These are phyloP conservation scores for Drosophila neoperkinsi DNA, from an alignment of 2,888 invertebrate species.

Conservation along the genomic window DNA sequence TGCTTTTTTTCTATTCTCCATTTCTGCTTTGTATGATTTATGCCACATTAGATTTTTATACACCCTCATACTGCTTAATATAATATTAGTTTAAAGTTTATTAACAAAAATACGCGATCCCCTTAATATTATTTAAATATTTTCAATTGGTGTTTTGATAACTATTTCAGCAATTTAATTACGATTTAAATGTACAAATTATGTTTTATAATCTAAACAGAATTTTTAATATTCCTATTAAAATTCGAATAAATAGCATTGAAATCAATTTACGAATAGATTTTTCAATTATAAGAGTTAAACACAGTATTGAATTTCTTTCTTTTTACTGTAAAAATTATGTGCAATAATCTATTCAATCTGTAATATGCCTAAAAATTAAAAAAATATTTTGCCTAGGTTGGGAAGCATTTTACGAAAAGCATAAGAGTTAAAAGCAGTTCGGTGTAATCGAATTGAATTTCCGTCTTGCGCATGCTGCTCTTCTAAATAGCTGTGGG, in stretches of 20 bases:
- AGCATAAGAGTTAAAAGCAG: not conserved
- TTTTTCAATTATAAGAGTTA: too few species aligned
- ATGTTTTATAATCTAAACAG: not conserved
- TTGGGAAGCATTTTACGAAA: not conserved
- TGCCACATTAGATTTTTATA: conserved; percentile 20
- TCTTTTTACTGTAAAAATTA: not conserved
- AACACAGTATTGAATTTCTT: too few species aligned
- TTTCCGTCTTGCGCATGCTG: conserved; percentile 2
- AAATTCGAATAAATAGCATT: not conserved
- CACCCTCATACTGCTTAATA: conserved; percentile 17
- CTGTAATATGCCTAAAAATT: not conserved
- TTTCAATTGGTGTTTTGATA: not conserved
- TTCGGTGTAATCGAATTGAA: conserved; percentile 30
- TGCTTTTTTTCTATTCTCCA: conserved; percentile 26
- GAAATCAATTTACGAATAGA: not conserved
- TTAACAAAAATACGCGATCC: not conserved
- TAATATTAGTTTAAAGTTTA: not conserved
- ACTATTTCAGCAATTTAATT: not conserved
- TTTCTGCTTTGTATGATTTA: conserved; percentile 51
- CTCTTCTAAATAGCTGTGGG: conserved; percentile 42
- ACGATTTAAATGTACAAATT: not conserved
- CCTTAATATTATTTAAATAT: not conserved
- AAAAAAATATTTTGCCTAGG: not conserved
- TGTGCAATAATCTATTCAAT: not conserved
- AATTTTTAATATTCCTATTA: not conserved